Conservation (phyloP, 2,888 invertebrate species). For the Chrysopilus asiliformis region DNA sequence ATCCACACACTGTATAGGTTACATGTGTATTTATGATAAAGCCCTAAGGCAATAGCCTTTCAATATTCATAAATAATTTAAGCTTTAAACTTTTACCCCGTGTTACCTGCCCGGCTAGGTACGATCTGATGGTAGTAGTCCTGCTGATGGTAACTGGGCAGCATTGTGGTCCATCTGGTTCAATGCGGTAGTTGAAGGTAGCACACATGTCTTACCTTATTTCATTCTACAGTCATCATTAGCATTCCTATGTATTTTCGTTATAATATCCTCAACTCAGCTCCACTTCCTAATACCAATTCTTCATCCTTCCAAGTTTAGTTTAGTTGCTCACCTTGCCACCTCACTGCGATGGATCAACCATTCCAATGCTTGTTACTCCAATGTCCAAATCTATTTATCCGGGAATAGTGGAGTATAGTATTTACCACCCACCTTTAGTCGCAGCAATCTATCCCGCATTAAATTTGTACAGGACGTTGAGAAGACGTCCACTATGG, state of each 20-base stretch:
- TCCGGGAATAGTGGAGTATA: too few species aligned
- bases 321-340: too few species aligned
- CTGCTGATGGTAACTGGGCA: too few species aligned
- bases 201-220: conserved; percentile 11
- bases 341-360: too few species aligned
- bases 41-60: conserved; percentile 13
- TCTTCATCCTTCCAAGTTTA: too few species aligned
- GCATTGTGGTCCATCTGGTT: conserved; percentile 13
- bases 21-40: too few species aligned
- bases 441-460: conserved; percentile 9
- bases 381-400: too few species aligned
- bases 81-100: conserved; percentile 9
- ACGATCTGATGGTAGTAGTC: too few species aligned
- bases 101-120: too few species aligned
- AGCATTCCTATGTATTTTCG: conserved; percentile 8
- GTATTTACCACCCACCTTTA: neutral
- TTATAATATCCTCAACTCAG: conserved; percentile 6
- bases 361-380: too few species aligned
- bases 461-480: conserved; percentile 12
- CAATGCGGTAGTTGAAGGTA: conserved; percentile 8
- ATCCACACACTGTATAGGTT: too few species aligned
- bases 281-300: conserved; percentile 7
- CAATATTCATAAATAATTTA: conserved; percentile 17
- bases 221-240: conserved; percentile 13
- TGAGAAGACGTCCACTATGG: conserved; percentile 12